These are phyloP conservation scores for Drosophila ironensis DNA, from an alignment of 1,140 invertebrate species.

Conservation along the genomic window DNA sequence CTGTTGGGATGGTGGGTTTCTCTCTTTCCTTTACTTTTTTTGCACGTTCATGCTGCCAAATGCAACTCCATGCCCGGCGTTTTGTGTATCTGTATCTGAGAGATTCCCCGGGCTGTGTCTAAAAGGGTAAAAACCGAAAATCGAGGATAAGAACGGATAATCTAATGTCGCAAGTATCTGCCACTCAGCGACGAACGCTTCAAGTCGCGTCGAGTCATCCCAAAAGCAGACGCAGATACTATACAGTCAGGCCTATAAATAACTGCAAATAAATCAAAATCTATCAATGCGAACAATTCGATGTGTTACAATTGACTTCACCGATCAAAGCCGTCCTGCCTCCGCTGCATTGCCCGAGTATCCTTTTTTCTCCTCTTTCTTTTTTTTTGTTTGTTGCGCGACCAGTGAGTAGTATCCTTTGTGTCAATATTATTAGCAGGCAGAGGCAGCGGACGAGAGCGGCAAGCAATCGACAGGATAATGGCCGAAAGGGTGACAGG, in stretches of 20 bases:
- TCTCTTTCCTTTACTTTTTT: conserved; percentile 8
- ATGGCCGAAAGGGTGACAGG: conserved; percentile 70
- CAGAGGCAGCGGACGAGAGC: conserved; percentile 14
- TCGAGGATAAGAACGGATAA: conserved; percentile 80
- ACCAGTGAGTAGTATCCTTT: conserved; percentile 78
- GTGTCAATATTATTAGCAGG: conserved; percentile 77
- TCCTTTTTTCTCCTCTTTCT: conserved; percentile 45
- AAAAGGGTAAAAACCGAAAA: conserved; percentile 58
- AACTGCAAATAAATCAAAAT: conserved; percentile 81
- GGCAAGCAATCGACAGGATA: conserved; percentile 54
- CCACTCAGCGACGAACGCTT: conserved; percentile 25
- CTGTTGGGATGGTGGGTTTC: too few relatives aligned
- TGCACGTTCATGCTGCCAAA: conserved; percentile 44
- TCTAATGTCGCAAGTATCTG: conserved; percentile 76
- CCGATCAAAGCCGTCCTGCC: conserved; percentile 73
- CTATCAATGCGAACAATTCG: conserved; percentile 80
- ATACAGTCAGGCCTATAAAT: conserved; percentile 64
- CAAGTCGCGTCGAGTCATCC: conserved; percentile 56
- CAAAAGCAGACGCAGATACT: background rate
- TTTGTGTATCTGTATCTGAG: conserved; percentile 2
- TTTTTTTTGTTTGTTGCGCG: conserved; percentile 53
- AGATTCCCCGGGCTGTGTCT: conserved; percentile 14
- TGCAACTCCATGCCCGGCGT: conserved; percentile 7
- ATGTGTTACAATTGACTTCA: conserved; percentile 80
- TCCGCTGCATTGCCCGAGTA: conserved; percentile 28